A percentile compares a stretch with the other conserved stretches of the same genome.
These are phyloP conservation scores for Drosophila fulvimacula DNA, from an alignment of 2,888 invertebrate species.

Conservation along the genomic window DNA sequence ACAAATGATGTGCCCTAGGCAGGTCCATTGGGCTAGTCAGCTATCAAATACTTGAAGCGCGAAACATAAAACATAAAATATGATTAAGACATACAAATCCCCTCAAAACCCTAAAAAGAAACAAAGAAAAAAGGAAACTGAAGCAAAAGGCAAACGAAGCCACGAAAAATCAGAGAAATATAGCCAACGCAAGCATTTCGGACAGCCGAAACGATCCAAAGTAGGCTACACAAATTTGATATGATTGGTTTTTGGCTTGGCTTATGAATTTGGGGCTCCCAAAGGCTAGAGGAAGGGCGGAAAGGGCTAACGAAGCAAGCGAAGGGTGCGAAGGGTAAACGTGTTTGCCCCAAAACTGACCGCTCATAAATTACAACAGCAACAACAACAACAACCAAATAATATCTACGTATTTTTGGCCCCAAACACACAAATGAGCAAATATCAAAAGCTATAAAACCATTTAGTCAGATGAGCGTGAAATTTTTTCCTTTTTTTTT, in stretches of 20 bases:
- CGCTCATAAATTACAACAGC: constrained; percentile 75
- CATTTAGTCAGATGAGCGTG: constrained; percentile 79
- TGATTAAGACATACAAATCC: constrained; percentile 73
- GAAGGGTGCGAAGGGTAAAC: constrained; percentile 14
- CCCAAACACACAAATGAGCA: constrained; percentile 67
- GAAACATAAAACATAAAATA: constrained; percentile 77
- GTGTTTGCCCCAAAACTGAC: constrained; percentile 59
- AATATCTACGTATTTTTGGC: constrained; percentile 61
- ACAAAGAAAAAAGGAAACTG: background rate
- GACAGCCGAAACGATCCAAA: constrained; percentile 39
- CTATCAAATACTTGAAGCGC: constrained; percentile 70
- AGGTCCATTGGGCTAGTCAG: constrained; percentile 21
- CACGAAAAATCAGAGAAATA: constrained; percentile 38
- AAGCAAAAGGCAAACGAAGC: constrained; percentile 1
- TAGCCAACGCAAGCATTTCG: constrained; percentile 54
- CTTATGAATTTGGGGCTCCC: constrained; percentile 45
- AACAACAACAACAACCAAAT: constrained; percentile 30
- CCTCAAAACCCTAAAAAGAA: constrained; percentile 9
- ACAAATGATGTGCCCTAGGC: constrained; percentile 38
- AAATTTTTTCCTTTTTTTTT: constrained; percentile 49
- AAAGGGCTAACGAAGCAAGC: constrained; percentile 72
- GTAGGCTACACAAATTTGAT: constrained; percentile 52
- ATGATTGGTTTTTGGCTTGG: constrained; percentile 65
- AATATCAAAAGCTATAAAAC: constrained; percentile 77
- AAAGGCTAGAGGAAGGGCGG: background rate